These are phyloP conservation scores for Zoanthus solanderi DNA, from an alignment of 92 coral and sea anemone genomes.

Conservation along the genomic window DNA sequence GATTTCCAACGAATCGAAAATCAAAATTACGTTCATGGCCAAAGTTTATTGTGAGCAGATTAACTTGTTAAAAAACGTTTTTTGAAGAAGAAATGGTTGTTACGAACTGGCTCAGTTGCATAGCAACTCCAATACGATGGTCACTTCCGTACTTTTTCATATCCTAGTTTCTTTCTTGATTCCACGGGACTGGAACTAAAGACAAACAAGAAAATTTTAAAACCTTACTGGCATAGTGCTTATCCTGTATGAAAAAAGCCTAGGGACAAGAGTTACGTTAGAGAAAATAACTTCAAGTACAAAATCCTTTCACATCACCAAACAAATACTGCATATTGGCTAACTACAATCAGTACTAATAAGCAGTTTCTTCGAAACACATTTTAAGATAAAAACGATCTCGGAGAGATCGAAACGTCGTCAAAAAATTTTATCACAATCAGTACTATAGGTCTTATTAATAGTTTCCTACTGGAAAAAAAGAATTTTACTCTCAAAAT, in stretches of 20 bases:
- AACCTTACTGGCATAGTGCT: background rate
- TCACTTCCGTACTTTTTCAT: background rate
- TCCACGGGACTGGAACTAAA: slow-evolving; percentile 23
- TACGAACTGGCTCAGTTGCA: background rate
- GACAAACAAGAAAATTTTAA: background rate
- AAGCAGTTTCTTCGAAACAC: no score
- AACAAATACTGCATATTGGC: no score
- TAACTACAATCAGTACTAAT: no score
- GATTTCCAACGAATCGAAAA: background rate
- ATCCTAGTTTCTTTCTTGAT: slow-evolving; percentile 44
- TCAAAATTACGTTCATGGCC: background rate
- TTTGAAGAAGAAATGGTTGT: background rate
- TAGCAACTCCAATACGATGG: background rate
- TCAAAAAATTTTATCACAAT: no score
- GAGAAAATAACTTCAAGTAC: no score
- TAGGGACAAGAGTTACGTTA: background rate
- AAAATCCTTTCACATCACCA: no score
- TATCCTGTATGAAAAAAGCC: no score
- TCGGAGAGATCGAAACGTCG: no score
- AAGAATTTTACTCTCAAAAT: no score
- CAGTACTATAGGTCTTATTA: no score
- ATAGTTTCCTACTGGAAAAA: no score
- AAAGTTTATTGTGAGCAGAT: background rate
- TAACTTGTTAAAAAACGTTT: background rate
- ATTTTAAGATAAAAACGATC: no score